Conservation (phyloP, 1,140 invertebrate species). For the Zaprionus ornatus region DNA sequence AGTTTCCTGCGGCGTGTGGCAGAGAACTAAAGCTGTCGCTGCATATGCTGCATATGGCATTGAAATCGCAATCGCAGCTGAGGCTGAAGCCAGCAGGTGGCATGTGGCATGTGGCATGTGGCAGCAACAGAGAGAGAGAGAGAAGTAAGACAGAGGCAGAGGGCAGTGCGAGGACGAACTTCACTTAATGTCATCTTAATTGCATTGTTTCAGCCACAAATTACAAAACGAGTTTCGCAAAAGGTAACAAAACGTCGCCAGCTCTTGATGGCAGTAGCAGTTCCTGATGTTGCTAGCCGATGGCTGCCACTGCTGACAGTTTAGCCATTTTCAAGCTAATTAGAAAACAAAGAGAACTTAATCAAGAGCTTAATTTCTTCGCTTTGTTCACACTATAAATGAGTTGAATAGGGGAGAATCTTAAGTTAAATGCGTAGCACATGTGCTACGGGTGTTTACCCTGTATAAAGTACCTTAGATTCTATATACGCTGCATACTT, state of each 20-base stretch:
- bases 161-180: constrained; percentile 35
- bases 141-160: neutral
- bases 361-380: neutral
- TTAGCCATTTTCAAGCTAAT: neutral
- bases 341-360: too few species aligned
- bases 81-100: constrained; percentile 1
- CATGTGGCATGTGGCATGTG: neutral
- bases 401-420: too few species aligned
- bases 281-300: neutral
- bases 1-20: constrained; percentile 1
- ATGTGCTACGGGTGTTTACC: too few species aligned
- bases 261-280: constrained; percentile 21
- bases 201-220: constrained; percentile 80
- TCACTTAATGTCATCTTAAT: constrained; percentile 81
- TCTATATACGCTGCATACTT: too few species aligned
- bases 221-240: constrained; percentile 77
- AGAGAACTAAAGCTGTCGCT: constrained; percentile 5
- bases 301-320: constrained; percentile 1
- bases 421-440: too few species aligned
- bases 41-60: constrained; percentile 15
- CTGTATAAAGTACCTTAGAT: too few species aligned
- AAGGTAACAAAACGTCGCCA: constrained; percentile 71
- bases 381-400: too few species aligned
- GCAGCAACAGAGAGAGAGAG: neutral
- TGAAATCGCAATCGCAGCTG: constrained; percentile 19